Base-by-base conservation (phyloP, 2,888 invertebrate genomes). In the Boloria euphrosyne region DNA sequence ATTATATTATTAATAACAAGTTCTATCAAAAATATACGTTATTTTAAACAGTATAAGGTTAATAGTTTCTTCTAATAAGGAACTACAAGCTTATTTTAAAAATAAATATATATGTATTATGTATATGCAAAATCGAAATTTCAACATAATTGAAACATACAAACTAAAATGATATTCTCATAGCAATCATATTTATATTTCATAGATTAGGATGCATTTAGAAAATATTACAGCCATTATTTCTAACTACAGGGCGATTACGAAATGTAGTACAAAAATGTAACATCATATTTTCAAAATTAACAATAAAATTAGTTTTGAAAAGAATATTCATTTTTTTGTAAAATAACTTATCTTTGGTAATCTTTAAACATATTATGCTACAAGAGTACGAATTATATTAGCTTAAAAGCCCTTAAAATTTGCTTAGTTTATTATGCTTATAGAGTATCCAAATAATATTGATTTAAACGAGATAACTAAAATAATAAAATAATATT, bases 211-310 rank as follows among this genome's bases (percentile, higher is more conserved):
- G 47, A 13, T 43, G 17, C 55, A 51, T 63, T 44, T 63, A 44
- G 31, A 38, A 53, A 54, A 38, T 43, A 55, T 58, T 55, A 55
- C 54, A 63, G 62, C 62, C 62, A 47, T 49, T 49, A 17, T 16
- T 46, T 31, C 31, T 43, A 57, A 55, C 49, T 43, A 46, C 57
- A 22, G 18, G 46, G 57, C 57, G 57, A 57, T 57, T 46, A 57
- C 57, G 57, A 46, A 57, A 46, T 38, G 31, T 38, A 57, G 17
- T 44, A 55, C 43, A 44, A 18, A 38, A 18, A 55, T 14, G 7
- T 13, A 55, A 43, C 3, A 43, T 57, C 57, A 22, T 44, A 57
- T 57, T 57, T 46, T 46, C 57, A 57, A 57, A 46, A 46, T 57
- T 57, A 55, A 55, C 18, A n/a, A 22, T 0, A 55, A 14, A 4